phyloP scores from a whole-genome alignment of 2,888 invertebrate genomes.

The Eubasilissa splendida region DNA sequence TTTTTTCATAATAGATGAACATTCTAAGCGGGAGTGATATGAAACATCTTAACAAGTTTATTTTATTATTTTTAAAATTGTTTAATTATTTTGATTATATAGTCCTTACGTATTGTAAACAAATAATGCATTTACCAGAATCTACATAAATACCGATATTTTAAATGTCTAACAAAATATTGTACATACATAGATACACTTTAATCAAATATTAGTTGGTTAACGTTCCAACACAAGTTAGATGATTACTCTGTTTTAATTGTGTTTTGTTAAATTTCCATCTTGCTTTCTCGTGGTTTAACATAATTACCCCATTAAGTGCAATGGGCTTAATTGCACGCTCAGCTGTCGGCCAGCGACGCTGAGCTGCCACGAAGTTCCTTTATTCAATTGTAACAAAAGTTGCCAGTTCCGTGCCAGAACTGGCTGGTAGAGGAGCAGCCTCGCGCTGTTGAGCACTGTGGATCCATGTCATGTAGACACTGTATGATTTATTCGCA shows the following conservation, averaged over 20 bases:
- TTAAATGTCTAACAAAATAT: no score
- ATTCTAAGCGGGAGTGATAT: no score
- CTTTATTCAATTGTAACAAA: slow-evolving; percentile 10
- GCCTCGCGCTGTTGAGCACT: neutral
- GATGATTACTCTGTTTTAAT: neutral
- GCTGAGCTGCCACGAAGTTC: slow-evolving; percentile 11
- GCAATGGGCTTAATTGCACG: slow-evolving; percentile 14
- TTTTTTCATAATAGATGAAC: no score
- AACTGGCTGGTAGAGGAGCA: neutral
- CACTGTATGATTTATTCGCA: neutral
- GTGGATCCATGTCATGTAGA: neutral
- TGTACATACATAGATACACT: no score
- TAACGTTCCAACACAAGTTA: neutral
- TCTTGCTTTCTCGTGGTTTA: neutral
- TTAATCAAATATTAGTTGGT: neutral
- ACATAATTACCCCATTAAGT: neutral
- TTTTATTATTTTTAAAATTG: no score
- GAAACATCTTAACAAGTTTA: no score
- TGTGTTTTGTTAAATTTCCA: neutral
- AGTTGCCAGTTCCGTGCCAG: neutral
- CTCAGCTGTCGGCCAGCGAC: slow-evolving; percentile 19
- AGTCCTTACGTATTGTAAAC: no score
- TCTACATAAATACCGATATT: no score
- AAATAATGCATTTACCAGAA: no score
- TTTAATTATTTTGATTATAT: no score